Base-by-base conservation (phyloP, 2,888 invertebrate species). In the Brachyptera risi region DNA sequence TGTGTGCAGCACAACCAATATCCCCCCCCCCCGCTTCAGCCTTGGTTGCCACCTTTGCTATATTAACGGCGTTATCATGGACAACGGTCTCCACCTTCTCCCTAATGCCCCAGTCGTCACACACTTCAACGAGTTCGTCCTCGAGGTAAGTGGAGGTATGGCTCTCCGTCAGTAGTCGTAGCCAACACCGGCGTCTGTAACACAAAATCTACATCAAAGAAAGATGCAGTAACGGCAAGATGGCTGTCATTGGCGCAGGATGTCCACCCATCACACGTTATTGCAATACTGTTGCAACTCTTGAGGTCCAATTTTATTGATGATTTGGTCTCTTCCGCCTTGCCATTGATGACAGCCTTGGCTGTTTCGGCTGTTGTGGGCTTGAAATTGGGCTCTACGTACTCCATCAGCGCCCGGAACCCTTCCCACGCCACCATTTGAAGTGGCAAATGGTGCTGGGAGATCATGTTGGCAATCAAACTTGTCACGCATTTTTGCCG, bases 41-140 rank as follows among this genome's bases (percentile, higher is more conserved):
- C 9, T 44, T 26, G 5, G 13, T 11, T 7, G 60, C 58, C 26
- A 68, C 67, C 38, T 47, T 58, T 40, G 65, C 64, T 37, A 69
- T 69, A 64, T 69, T 69, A 5, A 63, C 50, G 50, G 68, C 69
- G 62, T 69, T 69, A 59, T 69, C 68, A n/a, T n/a, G n/a, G n/a
- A n/a, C n/a, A n/a, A n/a, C n/a, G n/a, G n/a, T n/a, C n/a, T n/a
- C n/a, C n/a, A 65, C 50, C 66, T 68, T 65, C 4, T 65, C 59
- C 44, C 11, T 13, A 4, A 69, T 63, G 19, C 47, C 62, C 66
- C 65, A 69, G 57, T 66, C 67, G 15, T 44, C 37, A n/a, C 65
- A 15, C 42, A 68, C 64, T n/a, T 58, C 56, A 56, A 60, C 26
- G 15, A 69, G 37, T 63, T 65, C 67, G 2, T 63, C 44, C 60